Conservation (phyloP, 1,140 invertebrate species). For the Orchesella cincta region DNA sequence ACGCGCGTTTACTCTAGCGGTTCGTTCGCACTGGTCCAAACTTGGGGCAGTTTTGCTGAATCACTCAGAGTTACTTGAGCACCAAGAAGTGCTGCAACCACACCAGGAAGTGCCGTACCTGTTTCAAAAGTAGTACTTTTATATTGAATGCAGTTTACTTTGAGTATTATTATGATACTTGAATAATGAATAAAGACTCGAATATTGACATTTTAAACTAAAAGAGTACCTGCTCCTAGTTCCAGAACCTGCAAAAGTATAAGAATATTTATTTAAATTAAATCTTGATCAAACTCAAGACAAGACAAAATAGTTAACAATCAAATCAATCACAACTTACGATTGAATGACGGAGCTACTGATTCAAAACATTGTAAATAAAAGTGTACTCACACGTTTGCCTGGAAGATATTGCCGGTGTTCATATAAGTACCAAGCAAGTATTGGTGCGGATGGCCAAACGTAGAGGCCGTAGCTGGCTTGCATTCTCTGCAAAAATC, state of each 20-base stretch:
- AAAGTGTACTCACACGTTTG: constrained; percentile 32
- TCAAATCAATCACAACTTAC: constrained; percentile 19
- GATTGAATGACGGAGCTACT: background rate
- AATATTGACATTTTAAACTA: too few species aligned
- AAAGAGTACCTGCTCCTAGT: constrained; percentile 91
- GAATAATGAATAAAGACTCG: too few species aligned
- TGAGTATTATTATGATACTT: too few species aligned
- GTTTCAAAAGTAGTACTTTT: too few species aligned
- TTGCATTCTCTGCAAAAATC: constrained; percentile 69
- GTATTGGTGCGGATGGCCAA: constrained; percentile 87
- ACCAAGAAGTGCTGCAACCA: constrained; percentile 88
- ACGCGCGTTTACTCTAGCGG: constrained; percentile 70
- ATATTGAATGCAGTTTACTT: too few species aligned
- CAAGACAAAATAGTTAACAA: constrained; percentile 10
- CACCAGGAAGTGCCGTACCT: constrained; percentile 84
- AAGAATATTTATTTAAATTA: too few species aligned
- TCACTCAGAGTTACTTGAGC: constrained; percentile 79
- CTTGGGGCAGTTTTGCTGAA: constrained; percentile 62
- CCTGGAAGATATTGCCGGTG: constrained; percentile 41
- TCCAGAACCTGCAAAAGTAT: constrained; percentile 71
- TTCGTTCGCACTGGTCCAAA: constrained; percentile 73
- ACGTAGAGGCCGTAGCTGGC: constrained; percentile 91
- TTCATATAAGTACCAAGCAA: constrained; percentile 64
- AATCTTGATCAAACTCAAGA: too few species aligned
- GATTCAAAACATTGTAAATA: background rate